phyloP scores from a whole-genome alignment of 2,888 invertebrate species.

The Schizotus pectinicornis region DNA sequence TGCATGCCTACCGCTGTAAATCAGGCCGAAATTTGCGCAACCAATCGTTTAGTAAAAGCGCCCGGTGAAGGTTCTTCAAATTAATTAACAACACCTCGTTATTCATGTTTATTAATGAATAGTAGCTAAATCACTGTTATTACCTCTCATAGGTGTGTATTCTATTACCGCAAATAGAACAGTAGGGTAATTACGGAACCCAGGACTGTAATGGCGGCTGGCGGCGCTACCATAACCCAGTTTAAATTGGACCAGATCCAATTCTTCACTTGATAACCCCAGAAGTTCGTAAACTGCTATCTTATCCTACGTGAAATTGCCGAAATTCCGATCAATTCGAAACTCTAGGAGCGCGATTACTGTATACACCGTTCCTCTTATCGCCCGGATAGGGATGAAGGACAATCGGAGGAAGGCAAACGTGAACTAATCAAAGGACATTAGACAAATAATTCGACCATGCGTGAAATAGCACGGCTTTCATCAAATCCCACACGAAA shows the following conservation, averaged over 20 bases:
- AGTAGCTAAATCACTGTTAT: conserved; percentile 24
- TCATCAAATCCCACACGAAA: conserved; percentile 27
- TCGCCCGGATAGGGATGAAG: conserved; percentile 3
- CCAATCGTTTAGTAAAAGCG: conserved; percentile 16
- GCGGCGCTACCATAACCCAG: not conserved
- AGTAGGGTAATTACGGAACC: not conserved
- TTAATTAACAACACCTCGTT: conserved; percentile 28
- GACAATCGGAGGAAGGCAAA: conserved; percentile 7
- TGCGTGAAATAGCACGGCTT: conserved; percentile 31
- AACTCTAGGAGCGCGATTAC: conserved; percentile 5
- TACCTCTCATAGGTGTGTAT: conserved; percentile 14
- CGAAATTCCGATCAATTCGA: conserved; percentile 15
- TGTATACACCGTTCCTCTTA: conserved; percentile 1
- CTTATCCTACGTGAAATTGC: conserved; percentile 1
- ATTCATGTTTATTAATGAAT: conserved; percentile 29
- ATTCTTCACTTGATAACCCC: conserved; percentile 8
- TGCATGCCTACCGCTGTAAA: conserved; percentile 3
- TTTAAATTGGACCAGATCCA: not conserved
- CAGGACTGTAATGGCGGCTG: too few relatives aligned
- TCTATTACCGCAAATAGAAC: conserved; percentile 22
- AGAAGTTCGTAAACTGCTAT: conserved; percentile 10
- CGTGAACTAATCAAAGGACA: conserved; percentile 25
- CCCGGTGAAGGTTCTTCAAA: conserved; percentile 20
- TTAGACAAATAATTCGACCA: conserved; percentile 26
- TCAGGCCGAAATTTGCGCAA: conserved; percentile 16